A percentile compares a stretch with the other conserved stretches of the same genome.
phyloP scores from a whole-genome alignment of 2,113 vertebrate genomes.

The Phalacrocorax pelagicus region DNA sequence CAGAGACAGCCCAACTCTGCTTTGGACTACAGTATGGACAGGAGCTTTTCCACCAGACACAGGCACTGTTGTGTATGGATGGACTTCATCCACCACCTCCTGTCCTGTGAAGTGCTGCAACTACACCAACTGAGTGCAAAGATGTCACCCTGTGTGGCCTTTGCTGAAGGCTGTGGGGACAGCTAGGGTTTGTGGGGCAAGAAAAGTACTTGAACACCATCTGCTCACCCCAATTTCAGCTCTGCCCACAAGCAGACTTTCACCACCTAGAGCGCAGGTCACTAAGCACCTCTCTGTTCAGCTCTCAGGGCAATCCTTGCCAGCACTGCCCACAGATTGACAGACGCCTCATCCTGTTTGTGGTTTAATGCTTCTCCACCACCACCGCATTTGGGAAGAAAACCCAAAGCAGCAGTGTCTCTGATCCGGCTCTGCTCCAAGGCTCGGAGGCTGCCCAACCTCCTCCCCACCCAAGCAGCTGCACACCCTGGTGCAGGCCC shows the following conservation, averaged over 20 bases:
- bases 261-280: not conserved
- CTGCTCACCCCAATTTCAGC: not conserved
- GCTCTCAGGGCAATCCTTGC: not conserved
- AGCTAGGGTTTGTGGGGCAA: not conserved
- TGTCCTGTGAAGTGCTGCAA: rapidly evolving
- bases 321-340: not conserved
- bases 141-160: not conserved
- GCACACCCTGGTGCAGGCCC: not conserved
- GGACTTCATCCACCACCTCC: not conserved
- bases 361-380: not conserved
- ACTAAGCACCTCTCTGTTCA: not conserved
- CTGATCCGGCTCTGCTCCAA: not conserved
- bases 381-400: not conserved
- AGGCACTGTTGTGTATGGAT: not conserved
- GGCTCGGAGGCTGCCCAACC: not conserved
- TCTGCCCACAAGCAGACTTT: not conserved
- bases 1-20: not conserved
- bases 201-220: not conserved
- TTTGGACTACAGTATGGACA: not conserved
- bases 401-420: not conserved
- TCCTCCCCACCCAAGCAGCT: not conserved
- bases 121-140: not conserved
- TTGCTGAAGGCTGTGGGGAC: not conserved
- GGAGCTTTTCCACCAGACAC: not conserved
- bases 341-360: rapidly evolving